Evolutionary conservation across 2,113 vertebrate species (phyloP).

Genomic region (Oreocharis arfaki): DNA sequence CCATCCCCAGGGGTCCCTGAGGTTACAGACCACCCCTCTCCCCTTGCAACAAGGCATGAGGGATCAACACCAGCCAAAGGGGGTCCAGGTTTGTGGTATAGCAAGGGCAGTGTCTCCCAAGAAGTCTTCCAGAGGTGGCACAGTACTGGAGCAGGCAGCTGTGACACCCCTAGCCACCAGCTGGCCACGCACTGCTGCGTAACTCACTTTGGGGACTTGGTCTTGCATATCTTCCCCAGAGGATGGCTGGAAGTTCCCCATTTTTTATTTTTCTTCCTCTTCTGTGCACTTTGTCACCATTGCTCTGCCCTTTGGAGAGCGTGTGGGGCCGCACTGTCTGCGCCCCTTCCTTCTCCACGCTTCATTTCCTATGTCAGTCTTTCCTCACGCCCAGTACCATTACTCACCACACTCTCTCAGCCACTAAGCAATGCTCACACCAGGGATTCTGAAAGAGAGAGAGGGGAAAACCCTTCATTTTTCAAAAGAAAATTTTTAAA

Average conservation of each 20-base stretch:
- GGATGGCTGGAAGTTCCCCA: background rate
- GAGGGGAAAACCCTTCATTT: background rate
- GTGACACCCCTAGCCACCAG: background rate
- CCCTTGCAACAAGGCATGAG: background rate
- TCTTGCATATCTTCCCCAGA: background rate
- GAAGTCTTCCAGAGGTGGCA: background rate
- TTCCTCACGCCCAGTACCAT: background rate
- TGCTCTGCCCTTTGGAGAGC: background rate
- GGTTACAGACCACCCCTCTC: background rate
- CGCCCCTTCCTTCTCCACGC: background rate
- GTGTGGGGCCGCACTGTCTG: background rate
- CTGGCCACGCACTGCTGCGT: background rate
- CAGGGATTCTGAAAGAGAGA: background rate
- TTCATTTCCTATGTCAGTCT: background rate
- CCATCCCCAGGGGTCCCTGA: background rate
- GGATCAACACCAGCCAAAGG: background rate
- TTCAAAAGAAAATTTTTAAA: background rate
- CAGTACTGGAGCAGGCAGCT: background rate
- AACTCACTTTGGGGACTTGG: background rate
- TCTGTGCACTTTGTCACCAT: background rate
- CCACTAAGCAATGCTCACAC: background rate
- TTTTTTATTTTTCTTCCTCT: conserved; percentile 18
- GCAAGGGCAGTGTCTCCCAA: background rate
- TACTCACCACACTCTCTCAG: background rate
- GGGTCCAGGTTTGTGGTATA: background rate